Evolutionary conservation across 2,888 invertebrate species (phyloP), one percentile per base, ranked within the genome.

Genomic region (Drosophila stalkeri): DNA sequence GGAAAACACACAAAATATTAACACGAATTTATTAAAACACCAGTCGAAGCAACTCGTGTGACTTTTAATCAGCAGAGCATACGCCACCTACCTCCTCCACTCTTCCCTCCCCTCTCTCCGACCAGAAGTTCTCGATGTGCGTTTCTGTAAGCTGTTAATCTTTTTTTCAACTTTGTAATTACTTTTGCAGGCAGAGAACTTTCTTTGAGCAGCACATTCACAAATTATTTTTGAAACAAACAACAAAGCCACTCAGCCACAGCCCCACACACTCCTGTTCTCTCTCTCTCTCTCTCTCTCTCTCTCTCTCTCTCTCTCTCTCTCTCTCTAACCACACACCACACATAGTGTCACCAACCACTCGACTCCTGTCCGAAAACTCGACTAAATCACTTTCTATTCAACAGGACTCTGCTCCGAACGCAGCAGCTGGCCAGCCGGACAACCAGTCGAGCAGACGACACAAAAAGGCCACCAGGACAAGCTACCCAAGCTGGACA

Each of bases 91-190:
- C 20, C n/a, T n/a, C n/a, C 33, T 1, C 11, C 9, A 9, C 18
- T 5, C 37, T 41, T 18, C 14, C 39, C 2, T 8, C 11, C 33
- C 27, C 18, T 14, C 18, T 9, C 7, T 9, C 5, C 1, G n/a
- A 9, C 37, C 2, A 41, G 7, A 31, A 56, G 14, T 14, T 46
- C 46, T 18, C 43, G 44, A 61, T 54, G 54, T 66, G 64, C 55
- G 64, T 73, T 57, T 71, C 33, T 35, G 37, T 54, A 62, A 88
- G 80, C 89, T 89, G 85, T 91, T 91, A 91, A 91, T 91, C 91
- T 90, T 88, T 86, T 86, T 77, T 67, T 79, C 75, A 86, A 91
- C 88, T 91, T 91, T 91, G 88, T 91, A 91, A 91, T 91, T 91
- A 91, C 91, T 91, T 91, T 90, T 86, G 80, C 82, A 86, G 68